Percentiles rank a stretch among this genome's conserved stretches.
Conservation (phyloP, 2,888 invertebrate genomes). For the Pachydiplax longipennis region DNA sequence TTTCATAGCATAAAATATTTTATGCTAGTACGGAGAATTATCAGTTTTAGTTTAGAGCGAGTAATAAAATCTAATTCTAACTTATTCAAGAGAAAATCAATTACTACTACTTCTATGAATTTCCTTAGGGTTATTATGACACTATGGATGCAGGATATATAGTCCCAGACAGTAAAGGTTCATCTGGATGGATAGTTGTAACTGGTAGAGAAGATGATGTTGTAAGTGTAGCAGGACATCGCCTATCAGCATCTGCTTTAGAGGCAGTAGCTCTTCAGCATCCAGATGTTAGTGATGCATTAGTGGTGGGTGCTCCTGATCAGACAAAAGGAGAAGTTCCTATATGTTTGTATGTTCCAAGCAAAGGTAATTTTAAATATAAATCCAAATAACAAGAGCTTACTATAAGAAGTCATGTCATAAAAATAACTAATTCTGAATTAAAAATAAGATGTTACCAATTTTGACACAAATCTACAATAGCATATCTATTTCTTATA, state of each 20-base stretch:
- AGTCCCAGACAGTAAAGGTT: slow-evolving; percentile 66
- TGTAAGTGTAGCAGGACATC: slow-evolving; percentile 93
- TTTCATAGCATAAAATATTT: too few relatives aligned
- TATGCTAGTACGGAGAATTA: too few relatives aligned
- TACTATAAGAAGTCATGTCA: too few relatives aligned
- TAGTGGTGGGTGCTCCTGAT: slow-evolving; percentile 91
- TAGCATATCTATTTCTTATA: too few relatives aligned
- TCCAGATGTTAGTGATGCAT: slow-evolving; percentile 83
- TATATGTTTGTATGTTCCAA: slow-evolving; percentile 83
- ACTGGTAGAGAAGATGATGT: slow-evolving; percentile 93
- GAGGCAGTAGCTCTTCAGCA: slow-evolving; percentile 92
- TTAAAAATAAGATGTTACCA: too few relatives aligned
- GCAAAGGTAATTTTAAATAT: slow-evolving; percentile 63
- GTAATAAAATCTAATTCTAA: too few relatives aligned
- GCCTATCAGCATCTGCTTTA: slow-evolving; percentile 86
- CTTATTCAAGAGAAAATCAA: too few relatives aligned
- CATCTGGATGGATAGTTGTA: slow-evolving; percentile 81
- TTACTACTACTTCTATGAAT: not conserved
- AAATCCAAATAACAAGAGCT: too few relatives aligned
- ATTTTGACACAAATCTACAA: too few relatives aligned
- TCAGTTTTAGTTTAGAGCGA: too few relatives aligned
- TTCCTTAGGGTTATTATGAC: slow-evolving; percentile 83
- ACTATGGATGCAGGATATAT: slow-evolving; percentile 94
- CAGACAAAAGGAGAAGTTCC: slow-evolving; percentile 90
- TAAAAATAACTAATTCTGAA: too few relatives aligned